Conservation (phyloP, 2,113 vertebrate genomes). For the Scatophagus argus region DNA sequence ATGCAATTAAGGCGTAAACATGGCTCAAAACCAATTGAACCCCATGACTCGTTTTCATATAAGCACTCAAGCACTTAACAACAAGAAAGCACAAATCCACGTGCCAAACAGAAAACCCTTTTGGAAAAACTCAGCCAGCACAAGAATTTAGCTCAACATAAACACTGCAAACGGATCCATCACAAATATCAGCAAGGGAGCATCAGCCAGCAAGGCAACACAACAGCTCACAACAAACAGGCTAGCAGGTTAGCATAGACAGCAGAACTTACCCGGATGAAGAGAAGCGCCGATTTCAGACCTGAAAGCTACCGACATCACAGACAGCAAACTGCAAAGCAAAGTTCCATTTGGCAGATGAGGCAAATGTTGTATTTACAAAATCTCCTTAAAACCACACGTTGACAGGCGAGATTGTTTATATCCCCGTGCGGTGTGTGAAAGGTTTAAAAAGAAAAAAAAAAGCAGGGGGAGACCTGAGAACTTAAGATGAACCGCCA, state of each 20-base stretch:
- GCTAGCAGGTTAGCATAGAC: not conserved
- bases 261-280: not conserved
- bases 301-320: not conserved
- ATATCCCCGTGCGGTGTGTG: too few species aligned
- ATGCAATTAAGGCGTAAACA: constrained; percentile 9
- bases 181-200: not conserved
- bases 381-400: not conserved
- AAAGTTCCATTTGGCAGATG: not conserved
- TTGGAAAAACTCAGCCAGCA: not conserved
- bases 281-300: not conserved
- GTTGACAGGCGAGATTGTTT: not conserved
- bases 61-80: not conserved
- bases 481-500: not conserved
- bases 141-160: not conserved
- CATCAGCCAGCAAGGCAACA: not conserved
- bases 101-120: not conserved
- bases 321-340: not conserved
- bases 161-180: not conserved
- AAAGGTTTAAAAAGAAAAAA: not conserved
- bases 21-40: constrained; percentile 4
- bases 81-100: not conserved
- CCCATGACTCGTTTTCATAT: not conserved
- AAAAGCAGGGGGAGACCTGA: not conserved
- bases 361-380: too few species aligned
- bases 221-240: not conserved